A percentile compares a stretch with the other conserved stretches of the same genome.
Conservation (phyloP, 1,140 invertebrate species). For the Eumeta japonica region DNA sequence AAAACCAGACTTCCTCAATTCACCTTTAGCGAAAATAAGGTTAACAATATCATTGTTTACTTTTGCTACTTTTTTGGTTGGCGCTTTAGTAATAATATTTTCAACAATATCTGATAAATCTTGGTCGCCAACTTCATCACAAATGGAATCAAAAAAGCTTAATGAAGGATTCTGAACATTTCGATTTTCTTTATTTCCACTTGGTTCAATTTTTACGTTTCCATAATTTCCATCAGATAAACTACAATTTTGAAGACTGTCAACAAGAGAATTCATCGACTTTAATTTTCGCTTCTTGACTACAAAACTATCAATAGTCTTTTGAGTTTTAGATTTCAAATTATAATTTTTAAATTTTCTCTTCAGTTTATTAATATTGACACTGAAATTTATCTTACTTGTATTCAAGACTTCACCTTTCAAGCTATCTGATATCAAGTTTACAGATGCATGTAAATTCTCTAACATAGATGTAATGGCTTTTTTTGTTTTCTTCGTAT, state of each 20-base stretch:
- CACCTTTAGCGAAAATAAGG: constrained; percentile 39
- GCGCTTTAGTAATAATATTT: constrained; percentile 50
- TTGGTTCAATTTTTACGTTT: no score
- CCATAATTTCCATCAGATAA: no score
- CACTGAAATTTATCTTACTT: constrained; percentile 31
- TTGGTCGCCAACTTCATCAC: constrained; percentile 46
- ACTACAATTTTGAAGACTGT: no score
- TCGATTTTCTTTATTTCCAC: constrained; percentile 16
- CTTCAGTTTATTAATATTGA: constrained; percentile 35
- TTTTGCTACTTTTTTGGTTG: constrained; percentile 26
- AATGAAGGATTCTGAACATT: constrained; percentile 14
- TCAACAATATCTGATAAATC: constrained; percentile 65
- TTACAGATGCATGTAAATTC: no score
- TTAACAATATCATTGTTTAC: constrained; percentile 36
- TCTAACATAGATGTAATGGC: no score
- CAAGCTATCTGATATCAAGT: no score
- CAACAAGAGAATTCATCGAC: no score
- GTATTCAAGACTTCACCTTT: no score
- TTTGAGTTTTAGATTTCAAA: constrained; percentile 21
- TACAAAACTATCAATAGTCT: constrained; percentile 40
- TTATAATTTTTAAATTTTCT: constrained; percentile 28
- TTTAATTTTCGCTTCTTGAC: no score
- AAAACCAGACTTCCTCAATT: constrained; percentile 18
- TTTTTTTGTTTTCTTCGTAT: constrained; percentile 36
- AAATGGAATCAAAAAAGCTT: constrained; percentile 46